phyloP scores from a whole-genome alignment of 1,140 invertebrate genomes.

The Doryteuthis pealeii region DNA sequence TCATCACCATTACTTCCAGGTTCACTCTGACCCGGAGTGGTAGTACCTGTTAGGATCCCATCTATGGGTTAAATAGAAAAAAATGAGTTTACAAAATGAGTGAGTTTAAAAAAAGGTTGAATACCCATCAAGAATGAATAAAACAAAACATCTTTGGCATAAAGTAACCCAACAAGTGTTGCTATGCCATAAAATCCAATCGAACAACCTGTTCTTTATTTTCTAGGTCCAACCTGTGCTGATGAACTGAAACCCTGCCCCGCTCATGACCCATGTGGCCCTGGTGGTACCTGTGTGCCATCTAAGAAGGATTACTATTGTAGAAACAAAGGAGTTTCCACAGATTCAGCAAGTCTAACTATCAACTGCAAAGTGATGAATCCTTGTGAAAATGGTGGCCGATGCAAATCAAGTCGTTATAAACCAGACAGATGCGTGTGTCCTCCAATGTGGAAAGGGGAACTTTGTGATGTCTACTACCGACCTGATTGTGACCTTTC shows the following conservation, averaged over 20 bases:
- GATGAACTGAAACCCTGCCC: not conserved
- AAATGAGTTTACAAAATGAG: too few relatives aligned
- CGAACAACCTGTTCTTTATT: not conserved
- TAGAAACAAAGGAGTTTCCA: not conserved
- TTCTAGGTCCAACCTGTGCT: not conserved
- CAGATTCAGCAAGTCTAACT: not conserved
- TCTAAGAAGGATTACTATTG: not conserved
- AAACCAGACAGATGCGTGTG: conserved; percentile 12
- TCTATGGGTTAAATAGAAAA: too few relatives aligned
- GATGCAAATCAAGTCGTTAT: not conserved
- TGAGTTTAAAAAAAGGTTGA: too few relatives aligned
- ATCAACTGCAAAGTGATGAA: not conserved
- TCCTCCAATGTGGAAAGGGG: conserved; percentile 11
- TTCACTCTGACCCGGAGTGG: too few relatives aligned
- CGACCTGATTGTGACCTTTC: conserved; percentile 15
- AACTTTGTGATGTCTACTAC: conserved; percentile 19
- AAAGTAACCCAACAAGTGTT: too few relatives aligned
- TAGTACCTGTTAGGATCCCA: too few relatives aligned
- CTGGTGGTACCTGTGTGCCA: conserved; percentile 4
- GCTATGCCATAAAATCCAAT: too few relatives aligned
- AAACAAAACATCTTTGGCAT: too few relatives aligned
- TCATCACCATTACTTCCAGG: too few relatives aligned
- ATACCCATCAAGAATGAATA: too few relatives aligned
- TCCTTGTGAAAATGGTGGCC: conserved; percentile 14
- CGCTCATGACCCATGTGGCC: not conserved